Evolutionary conservation across 2,888 invertebrate species (phyloP), one percentile per base, ranked within the genome.

Genomic region (Allophyes oxyacanthae): DNA sequence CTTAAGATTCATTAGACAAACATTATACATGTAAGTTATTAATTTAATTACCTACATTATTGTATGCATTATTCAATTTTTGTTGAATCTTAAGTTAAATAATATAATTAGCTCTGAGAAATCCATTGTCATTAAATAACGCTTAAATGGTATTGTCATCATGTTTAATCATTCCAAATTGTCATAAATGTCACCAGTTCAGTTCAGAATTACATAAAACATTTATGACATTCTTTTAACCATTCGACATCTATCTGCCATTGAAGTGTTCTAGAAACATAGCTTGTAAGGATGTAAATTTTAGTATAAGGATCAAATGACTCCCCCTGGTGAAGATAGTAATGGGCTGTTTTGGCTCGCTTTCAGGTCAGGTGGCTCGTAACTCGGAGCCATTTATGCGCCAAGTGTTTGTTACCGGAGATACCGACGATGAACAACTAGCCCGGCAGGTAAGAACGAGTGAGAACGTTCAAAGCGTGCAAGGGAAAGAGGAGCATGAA

Each of bases 321-420:
- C 61, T 64, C 63, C 69, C 57, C 58, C 62, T 64, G 77, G 78
- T 75, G 61, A 79, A 82, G 81, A 80, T 73, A 85, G 84, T 90
- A 89, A 91, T 83, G 79, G 85, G 80, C 83, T 73, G 64, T 88
- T 91, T 92, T 89, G 88, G 82, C 84, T 91, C 88, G 80, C 85
- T 94, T 92, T 83, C 93, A 94, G 94, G 98, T 75, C 95, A 96
- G 75, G 99, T 99, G 81, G 99, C 99, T 55, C 96, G 96, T 82
- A 97, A 97, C 91, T 97, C 97, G 80, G 99, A 99, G 94, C 99
- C 99, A 34, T 96, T 97, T 85, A 99, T 99, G 95, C 96, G 98
- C 78, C 99, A 99, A 95, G 99, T 99, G 74, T 97, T 97, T 87
- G 95, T 97, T 60, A 96, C 96, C 57, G 96, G 97, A 58, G 95